Base-by-base conservation (phyloP, 2,113 vertebrate species). In the Peromyscus maniculatus region DNA sequence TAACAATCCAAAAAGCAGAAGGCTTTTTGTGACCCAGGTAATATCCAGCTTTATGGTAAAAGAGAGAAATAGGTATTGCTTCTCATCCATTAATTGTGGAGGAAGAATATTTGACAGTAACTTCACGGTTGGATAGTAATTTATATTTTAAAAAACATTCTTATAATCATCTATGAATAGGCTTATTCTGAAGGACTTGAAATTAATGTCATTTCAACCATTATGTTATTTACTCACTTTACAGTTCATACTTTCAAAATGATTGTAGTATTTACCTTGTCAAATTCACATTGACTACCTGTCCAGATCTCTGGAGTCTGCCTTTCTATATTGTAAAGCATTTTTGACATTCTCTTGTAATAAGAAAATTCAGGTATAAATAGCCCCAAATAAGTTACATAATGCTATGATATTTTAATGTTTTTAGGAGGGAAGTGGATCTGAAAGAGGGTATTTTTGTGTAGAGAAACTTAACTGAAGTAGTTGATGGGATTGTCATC, bases 281-380 rank as follows among this genome's bases (percentile, higher is more conserved):
- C 52, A 89, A 16, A 86, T 87, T 96, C 52, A 91, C 94, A 78
- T 87, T 92, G 74, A 96, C 36, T 69, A 1, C 46, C 21, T 83
- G 46, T 46, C 31, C 24, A 52, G 66, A 86, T 89, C 67, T 19
- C 67, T 79, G 87, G 69, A 95, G 86, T 94, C 43, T 74, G 7
- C 59, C 21, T 94, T 52, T 88, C 19, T 96, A 19, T 43, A 43
- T 55, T 57, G 24, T 52, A 59, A 94, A 69, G 49, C 66, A 86
- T 43, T 80, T 91, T 83, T 87, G 90, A 59, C 15, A 33, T n/a
- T 94, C 62, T 83, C 36, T 91, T 94, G 16, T 93, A 94, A 87
- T 89, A 96, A 82, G 80, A 97, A 96, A 96, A 82, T 83, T 91
- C 55, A 83, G 55, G 46, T 46, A 95, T 97, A 89, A 96, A 93